phyloP scores from a whole-genome alignment of 2,113 vertebrate genomes.

The Pluvianellus socialis region DNA sequence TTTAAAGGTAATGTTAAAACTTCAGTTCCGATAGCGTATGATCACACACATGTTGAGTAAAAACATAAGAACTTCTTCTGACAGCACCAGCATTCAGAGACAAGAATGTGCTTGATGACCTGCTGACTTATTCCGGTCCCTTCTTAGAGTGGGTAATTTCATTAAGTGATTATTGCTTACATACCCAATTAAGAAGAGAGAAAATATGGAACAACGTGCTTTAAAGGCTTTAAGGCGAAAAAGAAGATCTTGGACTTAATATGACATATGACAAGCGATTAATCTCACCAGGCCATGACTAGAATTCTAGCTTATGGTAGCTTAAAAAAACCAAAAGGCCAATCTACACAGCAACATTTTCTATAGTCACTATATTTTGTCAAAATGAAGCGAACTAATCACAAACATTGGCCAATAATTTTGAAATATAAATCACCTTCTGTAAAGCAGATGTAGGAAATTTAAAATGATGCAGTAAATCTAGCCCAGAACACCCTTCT shows the following conservation, averaged over 20 bases:
- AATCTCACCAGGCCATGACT: background rate
- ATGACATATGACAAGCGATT: slow-evolving; percentile 21
- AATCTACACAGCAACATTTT: background rate
- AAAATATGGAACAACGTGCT: slow-evolving; percentile 4
- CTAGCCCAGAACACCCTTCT: background rate
- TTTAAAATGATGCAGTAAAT: background rate
- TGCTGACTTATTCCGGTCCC: background rate
- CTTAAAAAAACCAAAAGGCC: background rate
- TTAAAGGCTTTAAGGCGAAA: background rate
- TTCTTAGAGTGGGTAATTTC: slow-evolving; percentile 48
- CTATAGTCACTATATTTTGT: background rate
- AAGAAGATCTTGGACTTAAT: slow-evolving; percentile 6
- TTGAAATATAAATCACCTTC: background rate
- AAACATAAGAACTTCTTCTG: background rate
- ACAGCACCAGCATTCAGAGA: background rate
- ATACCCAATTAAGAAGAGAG: slow-evolving; percentile 3
- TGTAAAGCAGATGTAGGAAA: background rate
- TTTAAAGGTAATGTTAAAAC: background rate
- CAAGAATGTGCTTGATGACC: background rate
- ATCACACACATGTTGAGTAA: background rate
- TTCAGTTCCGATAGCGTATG: background rate
- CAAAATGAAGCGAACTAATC: background rate
- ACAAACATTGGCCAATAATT: background rate
- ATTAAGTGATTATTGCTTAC: slow-evolving; percentile 52
- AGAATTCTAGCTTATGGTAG: background rate